These are phyloP conservation scores for Elachura formosa DNA, from an alignment of 2,113 vertebrate genomes.

Conservation along the genomic window DNA sequence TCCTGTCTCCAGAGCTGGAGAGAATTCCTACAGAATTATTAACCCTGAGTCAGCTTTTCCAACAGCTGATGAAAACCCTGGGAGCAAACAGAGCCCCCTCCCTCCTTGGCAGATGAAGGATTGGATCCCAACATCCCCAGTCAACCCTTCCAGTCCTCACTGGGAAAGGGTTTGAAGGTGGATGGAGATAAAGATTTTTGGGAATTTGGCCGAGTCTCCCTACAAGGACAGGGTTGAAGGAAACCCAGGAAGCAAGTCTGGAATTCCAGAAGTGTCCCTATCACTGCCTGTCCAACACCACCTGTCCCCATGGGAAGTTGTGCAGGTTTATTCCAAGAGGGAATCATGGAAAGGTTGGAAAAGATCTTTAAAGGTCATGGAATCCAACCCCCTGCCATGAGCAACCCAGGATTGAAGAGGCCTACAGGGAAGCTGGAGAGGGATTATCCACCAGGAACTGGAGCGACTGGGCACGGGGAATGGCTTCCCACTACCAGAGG, in stretches of 20 bases:
- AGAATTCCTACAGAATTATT: neutral
- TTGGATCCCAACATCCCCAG: neutral
- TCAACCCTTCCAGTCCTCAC: neutral
- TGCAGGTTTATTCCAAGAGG: neutral
- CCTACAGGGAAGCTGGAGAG: neutral
- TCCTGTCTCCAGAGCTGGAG: neutral
- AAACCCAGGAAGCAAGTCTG: fast-evolving
- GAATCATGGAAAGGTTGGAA: neutral
- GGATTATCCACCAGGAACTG: neutral
- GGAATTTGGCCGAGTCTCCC: neutral
- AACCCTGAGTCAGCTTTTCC: neutral
- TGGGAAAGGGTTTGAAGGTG: neutral
- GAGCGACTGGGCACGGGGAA: neutral
- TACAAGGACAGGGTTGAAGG: neutral
- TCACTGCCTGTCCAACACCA: fast-evolving
- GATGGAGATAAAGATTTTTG: neutral
- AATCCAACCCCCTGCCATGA: neutral
- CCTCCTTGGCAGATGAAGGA: neutral
- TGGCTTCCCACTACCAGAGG: neutral
- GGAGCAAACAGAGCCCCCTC: neutral
- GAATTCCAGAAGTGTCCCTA: neutral
- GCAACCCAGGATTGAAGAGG: fast-evolving
- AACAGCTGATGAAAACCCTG: neutral
- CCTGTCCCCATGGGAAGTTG: neutral
- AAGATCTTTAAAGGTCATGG: neutral